Conservation (phyloP, 2,888 invertebrate genomes). For the Drepanosiphum platanoidis region DNA sequence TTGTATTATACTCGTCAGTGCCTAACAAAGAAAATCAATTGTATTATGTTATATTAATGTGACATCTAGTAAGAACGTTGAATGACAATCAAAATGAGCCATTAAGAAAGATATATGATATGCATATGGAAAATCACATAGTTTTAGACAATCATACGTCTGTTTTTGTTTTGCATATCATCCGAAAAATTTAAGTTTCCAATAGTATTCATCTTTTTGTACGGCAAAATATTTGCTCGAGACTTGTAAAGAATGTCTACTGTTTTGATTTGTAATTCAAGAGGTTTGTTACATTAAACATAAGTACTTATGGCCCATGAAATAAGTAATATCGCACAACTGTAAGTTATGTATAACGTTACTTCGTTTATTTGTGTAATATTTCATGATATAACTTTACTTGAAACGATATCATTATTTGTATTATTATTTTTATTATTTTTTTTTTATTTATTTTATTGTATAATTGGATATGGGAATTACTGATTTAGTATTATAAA, state of each 20-base stretch:
- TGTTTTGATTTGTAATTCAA: not conserved
- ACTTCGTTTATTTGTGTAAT: not conserved
- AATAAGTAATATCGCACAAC: slow-evolving; percentile 28
- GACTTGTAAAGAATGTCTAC: not conserved
- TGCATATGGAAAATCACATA: not conserved
- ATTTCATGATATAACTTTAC: slow-evolving; percentile 12
- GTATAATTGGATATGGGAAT: slow-evolving; percentile 34
- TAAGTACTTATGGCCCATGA: not conserved
- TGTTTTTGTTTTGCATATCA: slow-evolving; percentile 35
- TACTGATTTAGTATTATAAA: slow-evolving; percentile 26
- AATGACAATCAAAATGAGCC: slow-evolving; percentile 17
- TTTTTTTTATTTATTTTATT: not conserved
- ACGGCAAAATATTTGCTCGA: not conserved
- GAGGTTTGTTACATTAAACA: not conserved
- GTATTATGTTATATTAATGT: not conserved
- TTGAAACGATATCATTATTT: not conserved
- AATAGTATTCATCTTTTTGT: not conserved
- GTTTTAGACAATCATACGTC: slow-evolving; percentile 21
- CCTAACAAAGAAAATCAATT: not conserved
- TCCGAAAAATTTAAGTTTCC: slow-evolving; percentile 8
- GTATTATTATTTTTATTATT: slow-evolving; percentile 24
- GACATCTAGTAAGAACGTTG: not conserved
- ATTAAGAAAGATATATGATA: not conserved
- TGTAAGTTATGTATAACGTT: slow-evolving; percentile 3
- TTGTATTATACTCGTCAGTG: not conserved